These are phyloP conservation scores for Sturnira hondurensis DNA, from an alignment of 2,113 vertebrate species.

Conservation along the genomic window DNA sequence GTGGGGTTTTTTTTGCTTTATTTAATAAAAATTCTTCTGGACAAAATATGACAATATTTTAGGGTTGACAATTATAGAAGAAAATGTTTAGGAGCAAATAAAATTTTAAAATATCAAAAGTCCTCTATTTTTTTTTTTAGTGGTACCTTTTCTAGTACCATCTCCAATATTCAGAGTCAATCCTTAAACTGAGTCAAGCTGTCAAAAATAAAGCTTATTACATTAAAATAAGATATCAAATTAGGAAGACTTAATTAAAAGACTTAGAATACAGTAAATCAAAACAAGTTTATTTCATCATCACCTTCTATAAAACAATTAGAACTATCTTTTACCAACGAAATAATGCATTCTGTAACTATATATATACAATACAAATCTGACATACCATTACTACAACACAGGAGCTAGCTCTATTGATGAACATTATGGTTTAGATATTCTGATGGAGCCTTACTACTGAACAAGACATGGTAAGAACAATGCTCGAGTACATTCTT, in stretches of 20 bases:
- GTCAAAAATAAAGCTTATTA: conserved; percentile 27
- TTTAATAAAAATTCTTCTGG: conserved; percentile 40
- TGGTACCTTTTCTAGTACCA: background rate
- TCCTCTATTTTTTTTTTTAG: background rate
- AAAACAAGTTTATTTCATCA: conserved; percentile 51
- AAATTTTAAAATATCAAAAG: conserved; percentile 29
- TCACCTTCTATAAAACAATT: conserved; percentile 30
- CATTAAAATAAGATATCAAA: conserved; percentile 37
- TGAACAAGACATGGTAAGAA: background rate
- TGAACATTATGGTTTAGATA: background rate
- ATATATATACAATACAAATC: conserved; percentile 13
- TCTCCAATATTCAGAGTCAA: conserved; percentile 20
- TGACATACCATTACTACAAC: conserved; percentile 1
- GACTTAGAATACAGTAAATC: conserved; percentile 37
- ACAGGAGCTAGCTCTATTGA: background rate
- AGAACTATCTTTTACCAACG: conserved; percentile 27
- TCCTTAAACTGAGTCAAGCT: conserved; percentile 29
- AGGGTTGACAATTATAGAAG: conserved; percentile 30
- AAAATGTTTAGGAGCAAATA: conserved; percentile 36
- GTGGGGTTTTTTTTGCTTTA: conserved; percentile 13
- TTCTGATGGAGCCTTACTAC: background rate
- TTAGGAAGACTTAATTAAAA: conserved; percentile 30
- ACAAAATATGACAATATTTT: conserved; percentile 28
- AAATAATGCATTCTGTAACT: conserved; percentile 35
- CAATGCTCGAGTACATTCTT: background rate